Conservation (phyloP, 1,140 invertebrate genomes). For the Ceratina calcarata region DNA sequence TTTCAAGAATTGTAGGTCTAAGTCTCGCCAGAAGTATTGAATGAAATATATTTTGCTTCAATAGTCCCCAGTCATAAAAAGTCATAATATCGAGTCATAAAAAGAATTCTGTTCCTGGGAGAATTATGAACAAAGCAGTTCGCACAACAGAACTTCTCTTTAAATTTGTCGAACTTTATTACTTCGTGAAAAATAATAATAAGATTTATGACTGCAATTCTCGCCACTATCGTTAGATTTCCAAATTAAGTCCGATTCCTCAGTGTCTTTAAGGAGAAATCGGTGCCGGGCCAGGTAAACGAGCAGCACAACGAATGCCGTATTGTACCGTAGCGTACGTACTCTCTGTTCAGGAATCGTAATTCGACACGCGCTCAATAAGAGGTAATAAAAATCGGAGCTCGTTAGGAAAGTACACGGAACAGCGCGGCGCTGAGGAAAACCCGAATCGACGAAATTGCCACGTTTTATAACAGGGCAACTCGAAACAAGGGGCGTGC, state of each 20-base stretch:
- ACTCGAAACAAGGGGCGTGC: neutral
- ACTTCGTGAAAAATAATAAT: neutral
- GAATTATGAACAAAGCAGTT: too few species aligned
- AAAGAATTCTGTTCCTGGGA: too few species aligned
- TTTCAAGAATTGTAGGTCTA: too few species aligned
- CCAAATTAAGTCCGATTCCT: neutral
- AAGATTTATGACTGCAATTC: neutral
- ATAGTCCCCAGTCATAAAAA: too few species aligned
- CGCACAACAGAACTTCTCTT: too few species aligned
- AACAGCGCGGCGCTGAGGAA: neutral
- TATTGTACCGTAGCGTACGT: too few species aligned
- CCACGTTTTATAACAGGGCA: neutral
- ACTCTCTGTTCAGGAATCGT: neutral
- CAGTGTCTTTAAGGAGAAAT: neutral
- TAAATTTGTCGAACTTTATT: too few species aligned
- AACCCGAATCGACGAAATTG: neutral
- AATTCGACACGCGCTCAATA: neutral
- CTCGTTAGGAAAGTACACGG: neutral
- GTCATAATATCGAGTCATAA: too few species aligned
- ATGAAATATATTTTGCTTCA: too few species aligned
- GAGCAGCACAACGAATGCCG: too few species aligned
- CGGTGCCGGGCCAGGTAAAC: neutral
- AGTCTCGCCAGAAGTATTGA: too few species aligned
- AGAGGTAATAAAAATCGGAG: conserved; percentile 1
- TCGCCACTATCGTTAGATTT: neutral